Percentiles rank a stretch among this genome's conserved stretches.
phyloP scores from a whole-genome alignment of 1,140 invertebrate species.

The Kradibia gibbosae region DNA sequence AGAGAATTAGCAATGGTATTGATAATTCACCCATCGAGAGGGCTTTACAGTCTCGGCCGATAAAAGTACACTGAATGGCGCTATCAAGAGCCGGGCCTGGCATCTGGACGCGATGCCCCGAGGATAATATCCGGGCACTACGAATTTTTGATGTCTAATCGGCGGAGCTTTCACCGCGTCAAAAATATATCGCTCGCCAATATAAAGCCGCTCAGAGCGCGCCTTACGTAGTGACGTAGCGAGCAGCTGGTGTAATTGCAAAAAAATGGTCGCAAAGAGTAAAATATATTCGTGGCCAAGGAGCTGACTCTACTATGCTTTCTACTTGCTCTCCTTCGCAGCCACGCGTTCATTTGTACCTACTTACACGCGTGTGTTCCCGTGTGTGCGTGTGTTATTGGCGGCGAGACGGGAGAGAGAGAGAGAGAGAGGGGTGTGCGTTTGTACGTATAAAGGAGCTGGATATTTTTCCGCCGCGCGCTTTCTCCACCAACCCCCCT shows the following conservation, averaged over 20 bases:
- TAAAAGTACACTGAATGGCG: not conserved
- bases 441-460: slow-evolving; percentile 40
- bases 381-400: too few species aligned
- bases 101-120: not conserved
- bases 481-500: slow-evolving; percentile 36
- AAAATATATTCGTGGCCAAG: slow-evolving; percentile 24
- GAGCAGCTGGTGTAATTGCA: slow-evolving; percentile 1
- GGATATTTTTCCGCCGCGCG: slow-evolving; percentile 17
- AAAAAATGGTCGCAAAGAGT: not conserved
- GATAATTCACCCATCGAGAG: too few species aligned
- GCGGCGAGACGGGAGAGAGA: too few species aligned
- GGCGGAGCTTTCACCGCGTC: slow-evolving; percentile 45
- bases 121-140: slow-evolving; percentile 22
- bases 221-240: not conserved
- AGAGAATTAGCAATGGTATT: not conserved
- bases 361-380: too few species aligned
- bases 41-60: too few species aligned
- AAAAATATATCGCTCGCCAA: slow-evolving; percentile 28
- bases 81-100: not conserved
- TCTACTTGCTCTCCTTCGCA: slow-evolving; percentile 33
- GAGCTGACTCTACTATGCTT: slow-evolving; percentile 39
- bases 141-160: slow-evolving; percentile 43
- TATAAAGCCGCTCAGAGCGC: not conserved
- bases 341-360: too few species aligned
- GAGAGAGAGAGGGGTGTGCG: too few species aligned